Evolutionary conservation across 2,888 invertebrate species (phyloP), one percentile per base, ranked within the genome.

Genomic region (Caenorhabditis afra): DNA sequence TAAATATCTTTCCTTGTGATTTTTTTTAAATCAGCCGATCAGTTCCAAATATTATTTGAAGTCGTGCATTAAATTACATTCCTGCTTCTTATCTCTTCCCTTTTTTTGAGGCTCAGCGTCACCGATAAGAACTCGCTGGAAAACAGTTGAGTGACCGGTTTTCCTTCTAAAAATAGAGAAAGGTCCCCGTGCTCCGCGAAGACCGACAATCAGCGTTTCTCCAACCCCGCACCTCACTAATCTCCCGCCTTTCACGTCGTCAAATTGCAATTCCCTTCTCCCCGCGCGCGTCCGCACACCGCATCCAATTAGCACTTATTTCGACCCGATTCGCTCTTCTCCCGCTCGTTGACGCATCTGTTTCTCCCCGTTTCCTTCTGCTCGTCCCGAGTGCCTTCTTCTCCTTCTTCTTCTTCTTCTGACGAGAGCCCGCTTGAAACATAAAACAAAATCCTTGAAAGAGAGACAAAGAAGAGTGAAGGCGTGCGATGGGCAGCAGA

Each of bases 301-400:
- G 29, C 58, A 65, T 74, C 61, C 74, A 66, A 66, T 66, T 74
- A 66, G 66, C 66, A 66, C 74, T 74, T 74, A 73, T 73, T 73
- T 73, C 73, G 64, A 58, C 64, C 49, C 58, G 39, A 35, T 58
- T 58, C 59, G 49, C 23, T 45, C 47, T 11, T 7, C 47, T 35
- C 47, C 23, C 44, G 50, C 39, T 64, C 71, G 53, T 71, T 71
- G 71, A 55, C 71, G 71, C 70, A 70, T 70, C 70, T 71, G 71
- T 64, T 62, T 64, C 65, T 41, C 58, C 44, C 47, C 52, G 22
- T 37, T 44, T 41, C 37, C 29, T 37, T 37, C 52, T n/a, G 50
- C 29, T 50, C 29, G 44, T 58, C 23, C 58, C 45, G 58, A 58
- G 58, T 50, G 49, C 53, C 53, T 65, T 66, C 66, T 66, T 44